These are phyloP conservation scores for Garrulus glandarius DNA, from an alignment of 2,797 vertebrate species.

Conservation along the genomic window DNA sequence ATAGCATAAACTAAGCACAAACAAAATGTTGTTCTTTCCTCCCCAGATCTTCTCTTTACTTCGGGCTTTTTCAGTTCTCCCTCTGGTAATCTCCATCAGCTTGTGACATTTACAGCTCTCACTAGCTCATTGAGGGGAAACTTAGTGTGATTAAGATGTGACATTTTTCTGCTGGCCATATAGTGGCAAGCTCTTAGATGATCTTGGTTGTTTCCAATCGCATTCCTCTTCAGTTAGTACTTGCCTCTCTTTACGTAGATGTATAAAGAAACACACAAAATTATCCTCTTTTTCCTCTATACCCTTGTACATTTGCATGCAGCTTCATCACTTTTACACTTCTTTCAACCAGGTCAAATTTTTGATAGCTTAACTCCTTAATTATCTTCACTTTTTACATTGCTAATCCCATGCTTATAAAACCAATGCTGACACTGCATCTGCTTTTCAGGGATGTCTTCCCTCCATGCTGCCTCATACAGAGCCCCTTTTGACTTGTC, in stretches of 20 bases:
- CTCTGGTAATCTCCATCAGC: neutral
- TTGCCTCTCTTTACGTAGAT: neutral
- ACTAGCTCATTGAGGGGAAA: neutral
- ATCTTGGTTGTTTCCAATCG: neutral
- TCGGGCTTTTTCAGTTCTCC: neutral
- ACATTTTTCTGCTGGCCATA: neutral
- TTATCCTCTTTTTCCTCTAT: neutral
- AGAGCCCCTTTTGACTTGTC: neutral
- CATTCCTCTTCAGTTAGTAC: neutral
- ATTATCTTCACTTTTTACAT: neutral
- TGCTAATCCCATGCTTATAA: neutral
- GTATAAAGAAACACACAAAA: neutral
- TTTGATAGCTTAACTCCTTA: neutral
- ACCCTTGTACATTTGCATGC: neutral
- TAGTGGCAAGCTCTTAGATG: neutral
- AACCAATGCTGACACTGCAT: accelerated
- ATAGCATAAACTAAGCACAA: neutral
- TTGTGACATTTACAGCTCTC: neutral
- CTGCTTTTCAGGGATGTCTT: neutral
- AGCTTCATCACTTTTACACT: neutral
- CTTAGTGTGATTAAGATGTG: neutral
- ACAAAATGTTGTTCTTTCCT: neutral
- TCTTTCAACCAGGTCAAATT: neutral
- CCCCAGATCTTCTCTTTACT: neutral
- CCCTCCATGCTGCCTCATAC: neutral